A percentile compares a stretch with the other conserved stretches of the same genome.
phyloP scores from a whole-genome alignment of 2,113 vertebrate species.

The Nycticebus coucang region DNA sequence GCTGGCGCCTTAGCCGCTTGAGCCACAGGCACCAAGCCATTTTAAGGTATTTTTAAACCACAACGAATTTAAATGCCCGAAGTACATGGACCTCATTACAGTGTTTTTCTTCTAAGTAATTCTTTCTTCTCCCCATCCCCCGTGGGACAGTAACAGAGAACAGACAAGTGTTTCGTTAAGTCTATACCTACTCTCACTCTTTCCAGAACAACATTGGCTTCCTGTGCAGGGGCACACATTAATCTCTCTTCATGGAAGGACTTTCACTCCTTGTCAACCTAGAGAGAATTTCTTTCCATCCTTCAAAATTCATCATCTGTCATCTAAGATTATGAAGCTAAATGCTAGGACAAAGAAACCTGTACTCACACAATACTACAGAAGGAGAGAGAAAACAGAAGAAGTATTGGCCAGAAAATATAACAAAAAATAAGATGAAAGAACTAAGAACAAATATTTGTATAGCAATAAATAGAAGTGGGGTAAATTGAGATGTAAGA shows the following conservation, averaged over 20 bases:
- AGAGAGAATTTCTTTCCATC: slow-evolving; percentile 10
- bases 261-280: slow-evolving; percentile 51
- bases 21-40: too few relatives aligned
- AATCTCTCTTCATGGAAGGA: slow-evolving; percentile 35
- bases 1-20: too few relatives aligned
- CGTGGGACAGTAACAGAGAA: neutral
- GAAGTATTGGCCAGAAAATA: neutral
- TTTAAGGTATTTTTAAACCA: neutral
- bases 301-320: slow-evolving; percentile 69
- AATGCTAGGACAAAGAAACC: slow-evolving; percentile 2
- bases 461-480: slow-evolving; percentile 26
- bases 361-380: neutral
- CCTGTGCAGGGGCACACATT: neutral
- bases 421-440: neutral
- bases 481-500: neutral
- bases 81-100: neutral
- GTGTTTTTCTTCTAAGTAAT: slow-evolving; percentile 33
- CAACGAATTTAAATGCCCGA: slow-evolving; percentile 28
- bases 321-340: slow-evolving; percentile 48
- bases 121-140: neutral
- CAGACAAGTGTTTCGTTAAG: slow-evolving; percentile 41
- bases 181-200: slow-evolving; percentile 6
- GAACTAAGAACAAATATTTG: slow-evolving; percentile 4
- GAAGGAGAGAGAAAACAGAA: slow-evolving; percentile 18
- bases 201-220: neutral